Evolutionary conservation across 2,888 invertebrate genomes (phyloP).

Genomic region (Eudasyphora cyanicolor): DNA sequence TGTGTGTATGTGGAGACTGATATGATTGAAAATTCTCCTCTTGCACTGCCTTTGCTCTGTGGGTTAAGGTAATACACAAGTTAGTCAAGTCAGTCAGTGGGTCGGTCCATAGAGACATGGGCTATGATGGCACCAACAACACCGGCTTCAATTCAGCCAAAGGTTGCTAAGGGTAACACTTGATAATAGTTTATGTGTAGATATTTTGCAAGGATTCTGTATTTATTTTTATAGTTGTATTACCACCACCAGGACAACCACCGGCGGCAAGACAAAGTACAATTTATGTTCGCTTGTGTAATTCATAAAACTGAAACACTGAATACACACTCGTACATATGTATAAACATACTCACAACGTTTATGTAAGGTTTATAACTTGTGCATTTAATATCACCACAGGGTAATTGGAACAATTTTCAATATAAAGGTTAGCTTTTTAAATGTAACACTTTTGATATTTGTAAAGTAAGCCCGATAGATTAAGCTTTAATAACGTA

Average conservation of each 20-base stretch:
- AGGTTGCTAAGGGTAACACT: conserved; percentile 33
- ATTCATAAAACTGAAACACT: conserved; percentile 1
- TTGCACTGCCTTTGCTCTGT: not conserved
- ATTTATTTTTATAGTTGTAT: conserved; percentile 29
- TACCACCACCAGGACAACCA: not conserved
- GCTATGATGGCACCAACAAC: not conserved
- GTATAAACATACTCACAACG: too few species aligned
- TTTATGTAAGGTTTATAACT: conserved; percentile 1
- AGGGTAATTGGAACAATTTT: conserved; percentile 7
- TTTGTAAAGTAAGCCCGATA: too few species aligned
- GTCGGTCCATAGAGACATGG: conserved; percentile 19
- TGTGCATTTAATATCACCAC: not conserved
- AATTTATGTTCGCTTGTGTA: conserved; percentile 8
- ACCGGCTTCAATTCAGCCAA: conserved; percentile 4
- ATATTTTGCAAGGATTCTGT: not conserved
- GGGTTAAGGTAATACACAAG: not conserved
- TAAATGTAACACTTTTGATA: too few species aligned
- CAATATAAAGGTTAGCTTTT: not conserved
- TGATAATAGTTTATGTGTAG: conserved; percentile 18
- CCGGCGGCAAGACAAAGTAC: not conserved
- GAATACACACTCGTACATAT: too few species aligned
- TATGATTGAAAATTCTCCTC: conserved; percentile 12
- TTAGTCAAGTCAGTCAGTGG: conserved; percentile 19
- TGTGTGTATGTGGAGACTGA: not conserved
- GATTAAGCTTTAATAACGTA: too few species aligned